phyloP scores from a whole-genome alignment of 2,113 vertebrate genomes.

The Saguinus imperator region DNA sequence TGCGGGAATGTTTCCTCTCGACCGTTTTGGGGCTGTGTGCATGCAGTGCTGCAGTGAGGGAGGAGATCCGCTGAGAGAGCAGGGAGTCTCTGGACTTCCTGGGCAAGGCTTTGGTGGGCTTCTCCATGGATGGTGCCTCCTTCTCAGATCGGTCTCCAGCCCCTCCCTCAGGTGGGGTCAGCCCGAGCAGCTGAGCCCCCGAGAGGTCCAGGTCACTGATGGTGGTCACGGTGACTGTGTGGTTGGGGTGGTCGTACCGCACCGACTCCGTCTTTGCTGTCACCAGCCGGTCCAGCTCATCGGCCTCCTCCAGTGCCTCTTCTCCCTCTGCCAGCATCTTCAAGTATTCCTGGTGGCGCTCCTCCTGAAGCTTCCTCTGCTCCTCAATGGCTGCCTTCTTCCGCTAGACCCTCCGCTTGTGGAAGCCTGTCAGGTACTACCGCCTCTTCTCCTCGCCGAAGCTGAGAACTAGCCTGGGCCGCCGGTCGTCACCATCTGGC shows the following conservation, averaged over 20 bases:
- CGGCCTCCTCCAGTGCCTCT: conserved; percentile 91
- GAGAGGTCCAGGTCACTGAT: conserved; percentile 95
- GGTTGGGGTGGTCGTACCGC: conserved; percentile 95
- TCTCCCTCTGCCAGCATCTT: conserved; percentile 94
- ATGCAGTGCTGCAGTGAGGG: conserved; percentile 90
- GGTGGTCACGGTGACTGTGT: conserved; percentile 96
- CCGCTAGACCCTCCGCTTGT: conserved; percentile 94
- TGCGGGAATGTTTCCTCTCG: conserved; percentile 83
- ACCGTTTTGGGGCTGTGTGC: conserved; percentile 84
- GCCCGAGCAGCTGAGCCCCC: conserved; percentile 82
- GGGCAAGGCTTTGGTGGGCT: conserved; percentile 82
- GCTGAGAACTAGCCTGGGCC: too few relatives aligned
- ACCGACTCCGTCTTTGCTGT: conserved; percentile 88
- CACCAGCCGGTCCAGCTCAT: conserved; percentile 91
- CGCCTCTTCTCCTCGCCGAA: conserved; percentile 45
- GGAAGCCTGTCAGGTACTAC: conserved; percentile 96
- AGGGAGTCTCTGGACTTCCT: conserved; percentile 90
- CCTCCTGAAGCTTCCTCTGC: conserved; percentile 90
- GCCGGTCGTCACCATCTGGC: too few relatives aligned
- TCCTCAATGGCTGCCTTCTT: conserved; percentile 92
- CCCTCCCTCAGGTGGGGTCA: conserved; percentile 69
- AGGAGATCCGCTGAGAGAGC: conserved; percentile 94
- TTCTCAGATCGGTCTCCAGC: conserved; percentile 55
- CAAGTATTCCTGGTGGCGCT: conserved; percentile 95
- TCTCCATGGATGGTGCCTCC: conserved; percentile 67